These are phyloP conservation scores for Dicrurus megarhynchus DNA, from an alignment of 2,113 vertebrate genomes.

Conservation along the genomic window DNA sequence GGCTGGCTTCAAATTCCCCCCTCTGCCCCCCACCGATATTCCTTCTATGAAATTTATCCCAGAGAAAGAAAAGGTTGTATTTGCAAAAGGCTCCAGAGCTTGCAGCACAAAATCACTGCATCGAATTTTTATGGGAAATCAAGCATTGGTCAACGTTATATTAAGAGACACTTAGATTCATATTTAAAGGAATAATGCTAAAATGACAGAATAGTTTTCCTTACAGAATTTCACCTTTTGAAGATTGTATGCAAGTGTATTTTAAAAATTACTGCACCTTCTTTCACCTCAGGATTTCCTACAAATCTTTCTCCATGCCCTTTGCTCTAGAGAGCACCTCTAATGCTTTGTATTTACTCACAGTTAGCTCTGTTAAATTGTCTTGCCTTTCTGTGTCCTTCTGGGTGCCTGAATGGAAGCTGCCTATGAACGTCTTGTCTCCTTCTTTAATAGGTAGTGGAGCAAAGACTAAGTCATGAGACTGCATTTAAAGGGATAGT, in stretches of 20 bases:
- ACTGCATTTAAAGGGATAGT: slow-evolving; percentile 81
- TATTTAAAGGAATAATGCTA: neutral
- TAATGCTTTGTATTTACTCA: slow-evolving; percentile 19
- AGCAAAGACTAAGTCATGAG: slow-evolving; percentile 83
- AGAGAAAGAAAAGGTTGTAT: neutral
- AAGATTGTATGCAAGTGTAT: neutral
- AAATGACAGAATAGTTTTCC: neutral
- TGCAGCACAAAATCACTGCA: neutral
- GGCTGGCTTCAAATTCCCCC: neutral
- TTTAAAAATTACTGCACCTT: neutral
- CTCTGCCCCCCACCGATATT: neutral
- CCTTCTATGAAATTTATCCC: neutral
- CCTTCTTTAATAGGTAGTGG: slow-evolving; percentile 70
- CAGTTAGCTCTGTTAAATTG: slow-evolving; percentile 37
- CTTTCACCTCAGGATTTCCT: slow-evolving; percentile 38
- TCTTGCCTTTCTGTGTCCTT: slow-evolving; percentile 22
- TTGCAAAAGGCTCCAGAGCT: neutral
- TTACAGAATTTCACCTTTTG: neutral
- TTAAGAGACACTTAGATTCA: neutral
- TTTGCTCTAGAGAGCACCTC: slow-evolving; percentile 36
- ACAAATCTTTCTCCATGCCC: slow-evolving; percentile 43
- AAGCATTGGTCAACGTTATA: neutral
- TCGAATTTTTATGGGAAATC: neutral
- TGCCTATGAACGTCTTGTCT: slow-evolving; percentile 35
- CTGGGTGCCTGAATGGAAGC: slow-evolving; percentile 23